Percentiles rank a stretch among this genome's conserved stretches.
Conservation (phyloP, 2,888 invertebrate species). For the Drosophila demipolita region DNA sequence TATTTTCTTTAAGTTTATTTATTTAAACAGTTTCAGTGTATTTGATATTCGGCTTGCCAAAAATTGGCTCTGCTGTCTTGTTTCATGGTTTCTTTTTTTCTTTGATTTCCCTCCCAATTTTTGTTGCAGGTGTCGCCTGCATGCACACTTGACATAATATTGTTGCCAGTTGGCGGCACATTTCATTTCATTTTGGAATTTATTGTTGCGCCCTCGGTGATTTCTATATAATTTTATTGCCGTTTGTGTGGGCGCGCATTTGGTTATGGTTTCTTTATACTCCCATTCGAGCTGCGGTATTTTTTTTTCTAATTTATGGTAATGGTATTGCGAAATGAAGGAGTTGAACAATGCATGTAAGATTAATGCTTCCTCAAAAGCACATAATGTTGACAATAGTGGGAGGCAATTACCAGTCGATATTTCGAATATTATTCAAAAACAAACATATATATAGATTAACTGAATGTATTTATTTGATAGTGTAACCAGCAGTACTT, state of each 20-base stretch:
- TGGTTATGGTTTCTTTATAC: conserved; percentile 34
- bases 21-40: background rate
- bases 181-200: conserved; percentile 61
- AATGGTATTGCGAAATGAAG: conserved; percentile 38
- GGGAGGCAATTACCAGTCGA: background rate
- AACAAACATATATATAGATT: background rate
- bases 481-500: background rate
- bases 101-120: conserved; percentile 22
- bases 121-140: conserved; percentile 63
- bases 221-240: conserved; percentile 65
- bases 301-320: conserved; percentile 39
- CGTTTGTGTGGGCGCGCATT: conserved; percentile 53
- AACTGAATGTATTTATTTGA: background rate
- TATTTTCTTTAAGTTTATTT: background rate
- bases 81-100: background rate
- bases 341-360: conserved; percentile 24
- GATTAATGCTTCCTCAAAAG: background rate
- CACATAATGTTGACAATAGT: background rate
- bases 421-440: background rate
- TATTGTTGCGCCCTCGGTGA: conserved; percentile 58
- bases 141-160: conserved; percentile 63
- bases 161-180: conserved; percentile 60
- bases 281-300: conserved; percentile 1
- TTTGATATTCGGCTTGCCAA: background rate
- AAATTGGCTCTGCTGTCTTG: background rate